Base-by-base conservation (phyloP, 2,888 invertebrate genomes). In the Cacoxenus indagator region DNA sequence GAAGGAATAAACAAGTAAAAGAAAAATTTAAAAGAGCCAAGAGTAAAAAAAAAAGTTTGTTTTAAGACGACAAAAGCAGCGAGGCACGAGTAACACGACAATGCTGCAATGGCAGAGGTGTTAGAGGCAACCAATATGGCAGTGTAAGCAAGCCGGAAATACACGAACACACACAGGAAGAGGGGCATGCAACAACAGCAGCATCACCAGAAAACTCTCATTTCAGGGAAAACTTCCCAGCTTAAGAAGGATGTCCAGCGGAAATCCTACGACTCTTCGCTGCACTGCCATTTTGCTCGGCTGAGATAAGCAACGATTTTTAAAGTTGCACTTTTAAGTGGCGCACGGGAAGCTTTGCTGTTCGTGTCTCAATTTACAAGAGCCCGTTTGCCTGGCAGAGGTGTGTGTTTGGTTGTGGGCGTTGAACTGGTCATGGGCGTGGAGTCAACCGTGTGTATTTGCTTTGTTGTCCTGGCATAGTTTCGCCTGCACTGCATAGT, bases 201-300 rank as follows among this genome's bases (percentile, higher is more conserved):
- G 37, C 17, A 61, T 5, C 61, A 61, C 31, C 19, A 17, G 14
- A 11, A 62, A 22, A 22, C 43, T 14, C 59, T 31, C 45, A 8
- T 26, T 9, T 24, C 64, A 64, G 64, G 1, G 24, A 19, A 57
- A 66, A 66, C 55, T 66, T 66, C 57, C 43, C 43, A 67, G 66
- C 59, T 67, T 46, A 67, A 67, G n/a, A n/a, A n/a, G 48, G 59
- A 59, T 57, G 59, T 67, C 66, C 66, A 67, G 46, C 59, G 66
- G 66, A 67, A 46, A 67, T 67, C 66, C 66, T 27, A 14, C 59
- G 27, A 59, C 51, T 51, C 22, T 51, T n/a, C n/a, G 51, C 51
- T 51, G 8, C 19, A 6, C 31, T 31, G 31, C 37, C 14, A 8
- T 37, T 14, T 37, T 14, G 37, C 14, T 37, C 14, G 37, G 9